Conservation (phyloP, 2,888 invertebrate genomes). For the Diaprepes abbreviatus region DNA sequence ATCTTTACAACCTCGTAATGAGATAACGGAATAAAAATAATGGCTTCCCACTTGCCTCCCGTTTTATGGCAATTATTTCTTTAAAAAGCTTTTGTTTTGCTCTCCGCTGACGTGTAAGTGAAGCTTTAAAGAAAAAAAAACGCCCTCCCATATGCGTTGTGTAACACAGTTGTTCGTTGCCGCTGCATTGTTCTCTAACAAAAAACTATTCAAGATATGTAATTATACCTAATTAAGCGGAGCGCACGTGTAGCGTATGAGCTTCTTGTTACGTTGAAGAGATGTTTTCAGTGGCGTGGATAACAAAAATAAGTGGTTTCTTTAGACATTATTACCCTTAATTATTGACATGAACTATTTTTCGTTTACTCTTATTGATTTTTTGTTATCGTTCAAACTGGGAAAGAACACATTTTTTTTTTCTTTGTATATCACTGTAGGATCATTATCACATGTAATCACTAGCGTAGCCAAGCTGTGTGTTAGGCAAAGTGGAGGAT, state of each 20-base stretch:
- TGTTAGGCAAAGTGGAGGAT: too few relatives aligned
- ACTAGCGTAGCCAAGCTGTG: too few relatives aligned
- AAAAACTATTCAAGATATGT: constrained; percentile 19
- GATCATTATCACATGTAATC: too few relatives aligned
- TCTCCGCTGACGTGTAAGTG: constrained; percentile 16
- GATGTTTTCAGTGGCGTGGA: background rate
- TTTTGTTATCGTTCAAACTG: too few relatives aligned
- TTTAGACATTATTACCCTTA: too few relatives aligned
- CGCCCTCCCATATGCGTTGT: constrained; percentile 21
- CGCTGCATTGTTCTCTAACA: constrained; percentile 3
- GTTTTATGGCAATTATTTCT: constrained; percentile 30
- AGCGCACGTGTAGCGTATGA: constrained; percentile 27
- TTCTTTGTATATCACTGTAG: too few relatives aligned
- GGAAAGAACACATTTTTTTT: too few relatives aligned
- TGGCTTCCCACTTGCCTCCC: constrained; percentile 9
- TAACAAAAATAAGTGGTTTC: background rate
- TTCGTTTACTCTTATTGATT: too few relatives aligned
- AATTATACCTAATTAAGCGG: constrained; percentile 33
- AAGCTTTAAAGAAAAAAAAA: constrained; percentile 24
- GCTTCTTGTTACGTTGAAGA: constrained; percentile 6
- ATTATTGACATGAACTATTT: too few relatives aligned
- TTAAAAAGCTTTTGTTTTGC: constrained; percentile 21
- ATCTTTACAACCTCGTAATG: background rate
- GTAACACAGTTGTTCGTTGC: constrained; percentile 32
- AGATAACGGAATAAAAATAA: constrained; percentile 13